These are phyloP conservation scores for Lagopus muta DNA, from an alignment of 2,113 vertebrate genomes.

Conservation along the genomic window DNA sequence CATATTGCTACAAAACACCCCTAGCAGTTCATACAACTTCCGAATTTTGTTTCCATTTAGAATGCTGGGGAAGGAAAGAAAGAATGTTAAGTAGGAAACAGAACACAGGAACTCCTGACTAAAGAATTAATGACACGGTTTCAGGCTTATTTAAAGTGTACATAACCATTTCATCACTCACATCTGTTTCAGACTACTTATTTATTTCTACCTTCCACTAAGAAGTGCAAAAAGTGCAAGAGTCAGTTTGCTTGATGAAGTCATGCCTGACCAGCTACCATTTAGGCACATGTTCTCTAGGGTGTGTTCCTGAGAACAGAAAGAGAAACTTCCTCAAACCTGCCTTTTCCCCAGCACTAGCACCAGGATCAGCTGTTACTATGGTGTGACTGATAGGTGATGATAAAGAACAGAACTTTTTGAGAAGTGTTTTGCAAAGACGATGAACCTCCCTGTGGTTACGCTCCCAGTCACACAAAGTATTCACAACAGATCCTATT, in stretches of 20 bases:
- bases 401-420: neutral
- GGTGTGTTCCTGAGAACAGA: neutral
- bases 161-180: neutral
- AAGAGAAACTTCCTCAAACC: neutral
- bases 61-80: neutral
- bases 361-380: neutral
- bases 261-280: neutral
- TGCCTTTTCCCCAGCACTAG: neutral
- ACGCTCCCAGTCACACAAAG: neutral
- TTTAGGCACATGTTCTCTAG: neutral
- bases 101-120: neutral
- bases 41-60: neutral
- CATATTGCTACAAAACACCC: neutral
- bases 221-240: neutral
- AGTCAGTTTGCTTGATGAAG: neutral
- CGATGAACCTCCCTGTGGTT: fast-evolving
- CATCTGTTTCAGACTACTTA: fast-evolving
- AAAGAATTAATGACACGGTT: neutral
- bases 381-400: neutral
- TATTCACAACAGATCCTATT: neutral
- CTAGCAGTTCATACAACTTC: neutral
- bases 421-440: neutral
- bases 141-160: neutral
- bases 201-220: neutral
- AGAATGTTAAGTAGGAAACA: neutral